Evolutionary conservation across 2,888 invertebrate genomes (phyloP), one percentile per base, ranked within the genome.

Genomic region (Shargacucullia verbasci): DNA sequence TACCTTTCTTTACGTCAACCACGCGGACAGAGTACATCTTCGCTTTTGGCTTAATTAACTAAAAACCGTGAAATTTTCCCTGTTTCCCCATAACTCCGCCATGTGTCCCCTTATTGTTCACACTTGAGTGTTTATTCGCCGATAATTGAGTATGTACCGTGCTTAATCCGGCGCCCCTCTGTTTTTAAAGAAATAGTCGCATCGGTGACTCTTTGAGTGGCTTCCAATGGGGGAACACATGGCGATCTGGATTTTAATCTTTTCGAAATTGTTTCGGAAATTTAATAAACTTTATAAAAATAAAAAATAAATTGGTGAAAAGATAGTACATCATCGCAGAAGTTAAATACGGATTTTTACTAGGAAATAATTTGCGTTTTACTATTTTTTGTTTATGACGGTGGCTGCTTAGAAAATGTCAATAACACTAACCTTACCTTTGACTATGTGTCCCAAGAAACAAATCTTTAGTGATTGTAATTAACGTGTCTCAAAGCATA

Each of bases 111-210:
- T 73, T 73, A 71, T 81, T 78, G 79, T 80, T 78, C 73, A 43
- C 48, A 59, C 54, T 77, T 40, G 67, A 87, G 85, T 91, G 89
- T 91, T 91, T 91, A 88, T 87, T 83, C 84, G 80, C 60, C 65
- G 79, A 88, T 91, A 90, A 91, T 91, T 86, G 88, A 89, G 87
- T 85, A 75, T 60, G 80, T 78, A 77, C 79, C 72, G 82, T 81
- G 63, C 70, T 73, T 73, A 70, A 74, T 76, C 50, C 50, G 4
- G 54, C 15, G 48, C 78, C 75, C 83, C 79, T 79, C 82, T 90
- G 87, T 89, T 88, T 89, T 86, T 82, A 83, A 88, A 88, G 84
- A 83, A 79, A 72, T 71, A 75, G 70, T 62, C 86, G 83, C 85
- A 60, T 79, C 80, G 67, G 56, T 88, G 86, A 85, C 85, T 88